Evolutionary conservation across 1,140 invertebrate species (phyloP), one percentile per base, ranked within the genome.

Genomic region (Plutomurus gul): DNA sequence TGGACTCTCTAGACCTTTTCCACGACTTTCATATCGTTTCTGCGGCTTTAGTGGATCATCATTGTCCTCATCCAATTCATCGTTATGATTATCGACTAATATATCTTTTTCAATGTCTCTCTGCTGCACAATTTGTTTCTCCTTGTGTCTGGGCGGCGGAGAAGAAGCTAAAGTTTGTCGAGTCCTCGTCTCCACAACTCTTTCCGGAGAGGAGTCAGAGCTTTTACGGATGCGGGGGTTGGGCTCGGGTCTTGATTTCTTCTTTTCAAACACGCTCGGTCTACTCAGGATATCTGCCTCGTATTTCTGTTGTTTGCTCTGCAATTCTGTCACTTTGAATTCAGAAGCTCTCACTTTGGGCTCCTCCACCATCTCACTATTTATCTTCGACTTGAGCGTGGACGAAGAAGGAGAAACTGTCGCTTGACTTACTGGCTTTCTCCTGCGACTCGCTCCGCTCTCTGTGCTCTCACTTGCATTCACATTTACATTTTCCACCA

Each of bases 1-100:
- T 33, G 87, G 90, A 80, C 88, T 90, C 39, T 87, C 75, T 82
- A 1, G 86, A 86, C 4, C 86, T 86, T 73, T 86, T 85, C 73
- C 87, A 85, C 7, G 79, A 80, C 82, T 78, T 25, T 83, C 84
- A 43, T 84, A 83, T 18, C 80, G 75, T 60, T 84, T 86, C 18
- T 85, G 80, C 3, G 81, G 81, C 40, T 43, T 77, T 1, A 80
- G 33, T 8, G 76, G 71, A 56, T 82, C 65, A 75, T 80, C 81
- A 13, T 80, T 76, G 5, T 74, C 75, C 16, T 56, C 72, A 4
- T 80, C 81, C 39, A 22, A 18, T 0, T 78, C 72, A 70, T 72
- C 75, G 20, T 43, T 20, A 40, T 39, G 8, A 22, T 60, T 51
- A 65, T 51, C 46, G 5, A 2, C 6, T 4, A 10, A 16, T 18